Evolutionary conservation across 2,113 vertebrate species (phyloP).

Genomic region (Centropus unirufus): DNA sequence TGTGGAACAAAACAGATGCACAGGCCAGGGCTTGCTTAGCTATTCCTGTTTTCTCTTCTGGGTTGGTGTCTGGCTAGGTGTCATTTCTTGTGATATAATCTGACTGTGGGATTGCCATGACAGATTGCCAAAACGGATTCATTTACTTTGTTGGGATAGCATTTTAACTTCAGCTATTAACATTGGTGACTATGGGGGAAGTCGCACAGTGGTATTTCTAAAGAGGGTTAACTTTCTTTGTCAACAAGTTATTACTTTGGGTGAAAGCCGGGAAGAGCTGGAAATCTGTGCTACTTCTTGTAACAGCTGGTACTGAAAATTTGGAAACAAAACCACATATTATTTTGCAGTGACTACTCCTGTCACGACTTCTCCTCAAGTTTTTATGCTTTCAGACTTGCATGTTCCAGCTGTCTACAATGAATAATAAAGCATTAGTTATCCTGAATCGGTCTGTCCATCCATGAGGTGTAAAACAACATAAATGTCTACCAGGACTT

Average conservation of each 20-base stretch:
- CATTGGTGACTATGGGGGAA: neutral
- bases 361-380: neutral
- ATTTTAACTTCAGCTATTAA: neutral
- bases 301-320: neutral
- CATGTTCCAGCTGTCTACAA: neutral
- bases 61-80: neutral
- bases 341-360: neutral
- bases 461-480: neutral
- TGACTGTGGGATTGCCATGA: neutral
- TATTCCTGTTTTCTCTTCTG: neutral
- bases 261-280: neutral
- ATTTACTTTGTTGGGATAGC: neutral
- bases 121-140: neutral
- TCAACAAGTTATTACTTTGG: neutral
- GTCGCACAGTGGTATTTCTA: neutral
- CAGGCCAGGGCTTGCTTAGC: neutral
- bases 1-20: neutral
- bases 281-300: neutral
- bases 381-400: neutral
- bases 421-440: accelerated
- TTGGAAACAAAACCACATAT: neutral
- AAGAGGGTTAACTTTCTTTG: neutral
- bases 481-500: neutral
- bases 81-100: neutral
- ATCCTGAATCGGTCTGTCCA: neutral